A percentile compares a stretch with the other conserved stretches of the same genome.
These are phyloP conservation scores for Strongylocentrotus purpuratus DNA, from an alignment of 35 echinoderm and acorn worm species.

Conservation along the genomic window DNA sequence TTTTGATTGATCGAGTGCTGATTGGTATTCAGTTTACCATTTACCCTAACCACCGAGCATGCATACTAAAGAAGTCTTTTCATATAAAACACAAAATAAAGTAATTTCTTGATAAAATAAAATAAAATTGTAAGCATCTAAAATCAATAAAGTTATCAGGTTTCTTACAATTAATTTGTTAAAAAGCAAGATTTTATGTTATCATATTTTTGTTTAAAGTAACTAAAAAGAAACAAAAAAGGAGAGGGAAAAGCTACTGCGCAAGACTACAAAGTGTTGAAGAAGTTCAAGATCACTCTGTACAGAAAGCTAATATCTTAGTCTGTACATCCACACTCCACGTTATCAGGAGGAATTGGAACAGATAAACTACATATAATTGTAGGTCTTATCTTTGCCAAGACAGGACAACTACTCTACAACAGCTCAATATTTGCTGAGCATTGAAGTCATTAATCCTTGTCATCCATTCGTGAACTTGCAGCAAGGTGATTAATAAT, in stretches of 20 bases:
- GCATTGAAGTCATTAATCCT: background rate
- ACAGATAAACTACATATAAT: background rate
- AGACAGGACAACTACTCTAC: background rate
- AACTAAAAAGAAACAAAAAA: too few relatives aligned
- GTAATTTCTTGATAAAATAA: background rate
- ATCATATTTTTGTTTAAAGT: too few relatives aligned
- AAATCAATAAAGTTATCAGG: background rate
- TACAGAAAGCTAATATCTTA: too few relatives aligned
- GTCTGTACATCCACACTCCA: background rate
- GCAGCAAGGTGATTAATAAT: background rate
- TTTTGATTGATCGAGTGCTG: background rate
- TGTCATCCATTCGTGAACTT: slow-evolving; percentile 1
- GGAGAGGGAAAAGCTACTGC: too few relatives aligned
- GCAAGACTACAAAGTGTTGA: too few relatives aligned
- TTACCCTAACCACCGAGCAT: background rate
- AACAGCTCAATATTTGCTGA: background rate
- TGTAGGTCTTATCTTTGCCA: background rate
- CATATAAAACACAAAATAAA: too few relatives aligned
- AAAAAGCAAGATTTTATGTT: too few relatives aligned
- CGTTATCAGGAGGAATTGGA: background rate
- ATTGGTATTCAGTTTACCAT: background rate
- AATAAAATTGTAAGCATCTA: background rate
- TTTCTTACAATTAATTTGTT: background rate
- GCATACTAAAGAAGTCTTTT: background rate
- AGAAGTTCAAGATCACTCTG: too few relatives aligned